Evolutionary conservation across 1,140 invertebrate species (phyloP).

Genomic region (Drosophila lacteicornis): DNA sequence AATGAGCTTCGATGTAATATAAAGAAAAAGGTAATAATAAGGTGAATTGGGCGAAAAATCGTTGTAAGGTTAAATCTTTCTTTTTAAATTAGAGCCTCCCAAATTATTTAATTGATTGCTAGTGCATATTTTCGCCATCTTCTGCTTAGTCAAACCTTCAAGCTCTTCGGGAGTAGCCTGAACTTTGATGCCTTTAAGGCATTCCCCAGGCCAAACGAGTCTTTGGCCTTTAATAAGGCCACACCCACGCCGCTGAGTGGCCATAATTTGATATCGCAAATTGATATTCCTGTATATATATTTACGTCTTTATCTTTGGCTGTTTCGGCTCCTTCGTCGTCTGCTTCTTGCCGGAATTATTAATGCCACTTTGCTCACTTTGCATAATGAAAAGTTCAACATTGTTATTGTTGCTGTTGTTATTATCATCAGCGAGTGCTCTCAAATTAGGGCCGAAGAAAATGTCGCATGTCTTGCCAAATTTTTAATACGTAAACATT

Average conservation of each 20-base stretch:
- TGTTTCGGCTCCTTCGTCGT: slow-evolving; percentile 13
- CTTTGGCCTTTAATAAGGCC: slow-evolving; percentile 19
- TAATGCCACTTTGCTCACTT: slow-evolving; percentile 64
- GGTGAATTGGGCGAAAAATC: not conserved
- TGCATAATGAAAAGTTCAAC: slow-evolving; percentile 71
- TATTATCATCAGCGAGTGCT: slow-evolving; percentile 52
- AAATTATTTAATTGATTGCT: slow-evolving; percentile 5
- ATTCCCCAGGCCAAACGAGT: not conserved
- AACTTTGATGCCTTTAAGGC: slow-evolving; percentile 3
- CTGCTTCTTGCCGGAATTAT: slow-evolving; percentile 40
- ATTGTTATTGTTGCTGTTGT: slow-evolving; percentile 43
- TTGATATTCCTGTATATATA: slow-evolving; percentile 23
- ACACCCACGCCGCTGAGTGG: slow-evolving; percentile 22
- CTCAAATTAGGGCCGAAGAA: slow-evolving; percentile 62
- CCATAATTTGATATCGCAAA: slow-evolving; percentile 47
- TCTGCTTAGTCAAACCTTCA: not conserved
- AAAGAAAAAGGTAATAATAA: slow-evolving; percentile 1
- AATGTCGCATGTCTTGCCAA: slow-evolving; percentile 70
- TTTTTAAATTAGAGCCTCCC: too few species aligned
- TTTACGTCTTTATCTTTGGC: slow-evolving; percentile 37
- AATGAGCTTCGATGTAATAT: slow-evolving; percentile 1
- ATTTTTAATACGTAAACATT: slow-evolving; percentile 35
- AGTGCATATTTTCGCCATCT: not conserved
- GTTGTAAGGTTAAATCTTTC: not conserved
- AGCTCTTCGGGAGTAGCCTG: not conserved